Evolutionary conservation across 35 echinoderm and acorn worm genomes (phyloP).

Genomic region (Stichopus chloronotus): DNA sequence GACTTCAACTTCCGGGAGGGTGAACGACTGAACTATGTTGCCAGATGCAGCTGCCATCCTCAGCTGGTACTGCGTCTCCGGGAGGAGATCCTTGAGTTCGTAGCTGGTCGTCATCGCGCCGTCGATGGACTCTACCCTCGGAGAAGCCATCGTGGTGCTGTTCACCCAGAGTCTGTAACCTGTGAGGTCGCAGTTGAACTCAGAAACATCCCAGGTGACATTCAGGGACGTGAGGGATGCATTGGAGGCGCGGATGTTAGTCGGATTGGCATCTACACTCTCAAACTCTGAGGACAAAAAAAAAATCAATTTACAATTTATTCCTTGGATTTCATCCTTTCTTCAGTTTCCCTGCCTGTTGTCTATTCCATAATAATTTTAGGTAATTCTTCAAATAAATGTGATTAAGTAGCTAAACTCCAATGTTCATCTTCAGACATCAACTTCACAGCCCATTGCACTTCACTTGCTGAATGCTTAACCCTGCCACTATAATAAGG

Average conservation of each 20-base stretch:
- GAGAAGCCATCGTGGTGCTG: conserved; percentile 1
- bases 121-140: conserved; percentile 22
- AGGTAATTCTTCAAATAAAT: too few species aligned
- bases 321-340: neutral
- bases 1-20: conserved; percentile 26
- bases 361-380: too few species aligned
- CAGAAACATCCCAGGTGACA: conserved; percentile 68
- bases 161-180: conserved; percentile 73
- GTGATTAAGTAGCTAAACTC: too few species aligned
- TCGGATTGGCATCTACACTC: conserved; percentile 55
- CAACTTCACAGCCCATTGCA: too few species aligned
- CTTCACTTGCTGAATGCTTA: too few species aligned
- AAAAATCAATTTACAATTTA: neutral
- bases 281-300: conserved; percentile 60
- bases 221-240: conserved; percentile 32
- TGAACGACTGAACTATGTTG: neutral
- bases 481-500: too few species aligned
- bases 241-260: conserved; percentile 47
- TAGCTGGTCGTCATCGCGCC: conserved; percentile 50
- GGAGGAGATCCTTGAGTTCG: conserved; percentile 47
- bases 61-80: conserved; percentile 52
- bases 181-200: conserved; percentile 82
- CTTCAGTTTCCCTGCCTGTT: neutral
- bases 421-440: too few species aligned
- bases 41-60: conserved; percentile 40